Percentiles rank a stretch among this genome's conserved stretches.
Conservation (phyloP, 2,797 vertebrate species). For the Simalia tracyae region DNA sequence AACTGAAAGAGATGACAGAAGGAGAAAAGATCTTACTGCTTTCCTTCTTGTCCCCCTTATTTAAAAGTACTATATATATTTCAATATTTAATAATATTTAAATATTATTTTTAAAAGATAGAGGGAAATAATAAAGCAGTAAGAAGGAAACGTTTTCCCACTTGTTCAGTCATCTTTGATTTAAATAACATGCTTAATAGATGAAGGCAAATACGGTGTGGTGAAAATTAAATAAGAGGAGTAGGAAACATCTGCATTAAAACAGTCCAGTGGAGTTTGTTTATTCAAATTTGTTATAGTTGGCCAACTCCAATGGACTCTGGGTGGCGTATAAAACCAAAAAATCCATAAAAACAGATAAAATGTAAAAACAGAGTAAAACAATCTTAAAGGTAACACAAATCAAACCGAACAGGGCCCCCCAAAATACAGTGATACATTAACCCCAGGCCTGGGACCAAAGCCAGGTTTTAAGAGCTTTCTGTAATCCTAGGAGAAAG, state of each 20-base stretch:
- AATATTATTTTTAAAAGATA: background rate
- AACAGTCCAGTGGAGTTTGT: background rate
- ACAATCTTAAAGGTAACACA: background rate
- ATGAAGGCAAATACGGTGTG: background rate
- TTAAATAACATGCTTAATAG: background rate
- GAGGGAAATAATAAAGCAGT: background rate
- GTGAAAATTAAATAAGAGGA: background rate
- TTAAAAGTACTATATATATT: background rate
- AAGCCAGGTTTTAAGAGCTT: background rate
- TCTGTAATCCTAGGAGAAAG: background rate
- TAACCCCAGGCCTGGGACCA: background rate
- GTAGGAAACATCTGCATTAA: background rate
- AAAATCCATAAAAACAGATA: background rate
- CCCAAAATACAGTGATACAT: background rate
- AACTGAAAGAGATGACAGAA: background rate
- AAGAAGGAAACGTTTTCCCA: background rate
- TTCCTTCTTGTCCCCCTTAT: background rate
- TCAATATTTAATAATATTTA: background rate
- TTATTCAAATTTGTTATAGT: background rate
- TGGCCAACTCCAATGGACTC: background rate
- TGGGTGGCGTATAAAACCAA: background rate
- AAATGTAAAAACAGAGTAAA: background rate
- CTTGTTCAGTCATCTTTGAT: background rate
- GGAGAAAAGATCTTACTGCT: background rate
- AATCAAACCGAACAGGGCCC: background rate